These are phyloP conservation scores for Caenorhabditis auriculariae DNA, from an alignment of 2,888 invertebrate genomes.

Conservation along the genomic window DNA sequence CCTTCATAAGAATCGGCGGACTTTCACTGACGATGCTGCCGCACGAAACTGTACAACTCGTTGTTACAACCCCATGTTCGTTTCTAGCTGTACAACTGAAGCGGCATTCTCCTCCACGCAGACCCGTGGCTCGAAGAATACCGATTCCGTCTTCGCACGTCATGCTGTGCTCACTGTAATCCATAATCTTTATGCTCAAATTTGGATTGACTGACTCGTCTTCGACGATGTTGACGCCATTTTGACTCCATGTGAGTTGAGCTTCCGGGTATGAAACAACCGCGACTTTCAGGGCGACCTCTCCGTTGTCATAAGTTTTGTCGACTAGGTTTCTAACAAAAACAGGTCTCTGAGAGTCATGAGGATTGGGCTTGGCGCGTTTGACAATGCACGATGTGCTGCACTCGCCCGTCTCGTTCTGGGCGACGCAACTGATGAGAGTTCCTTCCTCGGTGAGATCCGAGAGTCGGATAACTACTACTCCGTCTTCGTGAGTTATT, in stretches of 20 bases:
- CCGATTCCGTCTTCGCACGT: slow-evolving; percentile 44
- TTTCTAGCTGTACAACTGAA: slow-evolving; percentile 29
- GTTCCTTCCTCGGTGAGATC: slow-evolving; percentile 22
- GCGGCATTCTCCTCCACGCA: slow-evolving; percentile 12
- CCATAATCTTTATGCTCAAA: neutral
- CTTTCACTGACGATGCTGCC: too few species aligned
- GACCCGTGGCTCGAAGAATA: slow-evolving; percentile 20
- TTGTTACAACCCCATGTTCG: slow-evolving; percentile 12
- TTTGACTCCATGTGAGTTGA: slow-evolving; percentile 52
- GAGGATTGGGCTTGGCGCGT: slow-evolving; percentile 5
- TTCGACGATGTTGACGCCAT: slow-evolving; percentile 31
- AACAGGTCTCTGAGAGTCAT: slow-evolving; percentile 24
- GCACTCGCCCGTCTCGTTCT: slow-evolving; percentile 17
- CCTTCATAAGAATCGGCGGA: too few species aligned
- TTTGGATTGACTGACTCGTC: slow-evolving; percentile 3
- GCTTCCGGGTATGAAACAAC: slow-evolving; percentile 63
- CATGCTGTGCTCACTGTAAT: slow-evolving; percentile 7
- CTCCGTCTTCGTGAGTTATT: slow-evolving; percentile 40
- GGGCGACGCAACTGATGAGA: slow-evolving; percentile 22
- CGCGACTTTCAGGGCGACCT: slow-evolving; percentile 45
- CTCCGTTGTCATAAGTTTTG: slow-evolving; percentile 11
- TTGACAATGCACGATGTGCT: slow-evolving; percentile 19
- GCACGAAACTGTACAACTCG: slow-evolving; percentile 9
- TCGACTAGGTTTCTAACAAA: slow-evolving; percentile 29
- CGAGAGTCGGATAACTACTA: slow-evolving; percentile 27